phyloP scores from a whole-genome alignment of 1,140 invertebrate genomes.

The Homalodisca vitripennis region DNA sequence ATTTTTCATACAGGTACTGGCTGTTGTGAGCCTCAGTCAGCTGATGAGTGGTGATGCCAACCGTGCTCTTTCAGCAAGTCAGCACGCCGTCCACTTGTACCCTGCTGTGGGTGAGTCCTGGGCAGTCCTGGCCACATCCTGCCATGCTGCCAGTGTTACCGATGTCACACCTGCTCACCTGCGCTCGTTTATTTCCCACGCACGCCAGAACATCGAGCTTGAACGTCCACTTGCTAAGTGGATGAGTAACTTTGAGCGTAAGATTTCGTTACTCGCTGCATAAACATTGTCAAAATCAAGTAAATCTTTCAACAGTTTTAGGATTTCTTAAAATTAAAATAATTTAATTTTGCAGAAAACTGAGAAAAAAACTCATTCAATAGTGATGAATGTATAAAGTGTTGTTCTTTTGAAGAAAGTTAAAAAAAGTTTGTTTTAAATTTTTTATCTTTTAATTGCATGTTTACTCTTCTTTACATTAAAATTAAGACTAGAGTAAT shows the following conservation, averaged over 20 bases:
- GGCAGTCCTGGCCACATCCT: constrained; percentile 50
- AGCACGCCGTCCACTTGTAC: constrained; percentile 56
- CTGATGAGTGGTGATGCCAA: constrained; percentile 46
- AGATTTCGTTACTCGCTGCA: constrained; percentile 4
- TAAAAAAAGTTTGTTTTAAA: no score
- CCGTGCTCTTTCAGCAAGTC: constrained; percentile 49
- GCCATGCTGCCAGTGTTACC: constrained; percentile 1
- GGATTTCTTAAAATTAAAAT: no score
- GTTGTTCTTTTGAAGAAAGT: no score
- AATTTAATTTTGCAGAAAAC: no score
- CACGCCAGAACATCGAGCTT: constrained; percentile 14
- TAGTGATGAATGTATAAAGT: no score
- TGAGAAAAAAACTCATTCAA: no score
- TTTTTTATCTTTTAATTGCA: no score
- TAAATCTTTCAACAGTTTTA: no score
- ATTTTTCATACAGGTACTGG: constrained; percentile 43
- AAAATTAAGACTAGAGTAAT: no score
- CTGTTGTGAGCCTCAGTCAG: constrained; percentile 45
- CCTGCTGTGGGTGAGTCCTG: constrained; percentile 53
- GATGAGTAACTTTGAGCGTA: constrained; percentile 31
- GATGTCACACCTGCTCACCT: constrained; percentile 10
- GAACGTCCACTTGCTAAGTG: constrained; percentile 24
- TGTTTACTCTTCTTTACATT: no score
- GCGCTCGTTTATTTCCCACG: constrained; percentile 3
- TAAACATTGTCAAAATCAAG: no score